Evolutionary conservation across 2,888 invertebrate species (phyloP).

Genomic region (Cremastinae sp.): DNA sequence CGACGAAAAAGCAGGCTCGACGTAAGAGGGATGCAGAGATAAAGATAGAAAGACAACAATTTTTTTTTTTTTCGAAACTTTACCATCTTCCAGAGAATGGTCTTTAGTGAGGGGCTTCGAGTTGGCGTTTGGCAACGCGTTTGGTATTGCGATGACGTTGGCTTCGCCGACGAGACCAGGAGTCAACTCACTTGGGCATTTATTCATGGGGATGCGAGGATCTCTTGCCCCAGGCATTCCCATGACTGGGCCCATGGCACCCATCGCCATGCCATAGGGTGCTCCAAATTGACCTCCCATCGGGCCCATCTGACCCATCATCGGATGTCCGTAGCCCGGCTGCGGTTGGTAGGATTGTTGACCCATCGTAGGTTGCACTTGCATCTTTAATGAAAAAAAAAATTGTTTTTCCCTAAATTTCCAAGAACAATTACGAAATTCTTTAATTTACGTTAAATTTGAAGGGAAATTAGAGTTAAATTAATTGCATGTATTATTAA

Average conservation of each 20-base stretch:
- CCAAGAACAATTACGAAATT: no score
- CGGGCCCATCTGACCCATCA: conserved; percentile 84
- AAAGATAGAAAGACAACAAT: conserved; percentile 75
- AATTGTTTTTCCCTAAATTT: no score
- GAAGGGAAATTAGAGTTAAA: no score
- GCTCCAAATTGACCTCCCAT: conserved; percentile 81
- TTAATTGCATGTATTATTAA: no score
- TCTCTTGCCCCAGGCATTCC: conserved; percentile 78
- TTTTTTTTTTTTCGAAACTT: conserved; percentile 39
- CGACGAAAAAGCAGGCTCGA: conserved; percentile 51
- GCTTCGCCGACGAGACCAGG: conserved; percentile 81
- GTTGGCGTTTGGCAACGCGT: conserved; percentile 77
- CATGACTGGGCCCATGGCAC: conserved; percentile 81
- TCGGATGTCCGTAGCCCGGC: conserved; percentile 87
- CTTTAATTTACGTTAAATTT: no score
- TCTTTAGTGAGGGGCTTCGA: conserved; percentile 79
- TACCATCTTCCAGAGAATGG: conserved; percentile 80
- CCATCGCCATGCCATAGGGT: conserved; percentile 81
- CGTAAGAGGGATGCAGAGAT: conserved; percentile 70
- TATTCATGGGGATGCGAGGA: conserved; percentile 79
- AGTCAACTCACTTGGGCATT: conserved; percentile 86
- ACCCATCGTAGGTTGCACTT: conserved; percentile 87
- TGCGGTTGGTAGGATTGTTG: conserved; percentile 84
- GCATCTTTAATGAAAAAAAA: conserved; percentile 83
- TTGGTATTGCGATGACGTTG: conserved; percentile 76